phyloP scores from a whole-genome alignment of 1,140 invertebrate species.

The Leptestheria dahalacensis region DNA sequence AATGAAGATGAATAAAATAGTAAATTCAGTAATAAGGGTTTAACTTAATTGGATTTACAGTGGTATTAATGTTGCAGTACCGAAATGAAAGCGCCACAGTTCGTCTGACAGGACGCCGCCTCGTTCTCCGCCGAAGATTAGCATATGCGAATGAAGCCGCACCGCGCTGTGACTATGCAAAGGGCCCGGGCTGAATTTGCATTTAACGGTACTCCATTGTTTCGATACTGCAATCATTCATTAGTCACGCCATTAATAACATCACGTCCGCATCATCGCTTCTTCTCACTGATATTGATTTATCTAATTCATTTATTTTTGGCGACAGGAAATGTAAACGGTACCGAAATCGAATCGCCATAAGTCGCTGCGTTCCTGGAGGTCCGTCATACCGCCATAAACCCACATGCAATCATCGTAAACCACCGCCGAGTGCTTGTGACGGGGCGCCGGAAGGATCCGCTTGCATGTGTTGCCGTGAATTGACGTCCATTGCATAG shows the following conservation, averaged over 20 bases:
- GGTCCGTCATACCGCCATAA: slow-evolving; percentile 76
- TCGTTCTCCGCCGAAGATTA: slow-evolving; percentile 67
- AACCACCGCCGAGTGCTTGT: slow-evolving; percentile 69
- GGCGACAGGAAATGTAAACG: slow-evolving; percentile 21
- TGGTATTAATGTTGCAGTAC: slow-evolving; percentile 30
- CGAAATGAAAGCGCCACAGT: slow-evolving; percentile 74
- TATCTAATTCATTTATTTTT: not conserved
- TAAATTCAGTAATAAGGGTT: not conserved
- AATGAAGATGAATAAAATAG: not conserved
- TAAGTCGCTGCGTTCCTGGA: slow-evolving; percentile 61
- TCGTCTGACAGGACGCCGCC: slow-evolving; percentile 56
- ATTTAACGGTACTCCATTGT: slow-evolving; percentile 50
- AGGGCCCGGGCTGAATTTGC: slow-evolving; percentile 51
- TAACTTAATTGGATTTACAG: slow-evolving; percentile 10
- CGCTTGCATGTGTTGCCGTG: not conserved
- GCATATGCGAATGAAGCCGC: slow-evolving; percentile 58
- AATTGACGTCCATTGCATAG: not conserved
- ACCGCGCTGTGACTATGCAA: slow-evolving; percentile 68
- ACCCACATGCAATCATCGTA: slow-evolving; percentile 67
- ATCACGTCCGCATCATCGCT: no score
- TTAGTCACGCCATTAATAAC: no score
- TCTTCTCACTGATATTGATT: no score
- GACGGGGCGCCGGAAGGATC: slow-evolving; percentile 45
- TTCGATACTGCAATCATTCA: slow-evolving; percentile 35
- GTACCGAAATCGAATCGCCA: slow-evolving; percentile 66